Percentiles rank a stretch among this genome's conserved stretches.
Conservation (phyloP, 2,888 invertebrate species). For the Phlogophora meticulosa region DNA sequence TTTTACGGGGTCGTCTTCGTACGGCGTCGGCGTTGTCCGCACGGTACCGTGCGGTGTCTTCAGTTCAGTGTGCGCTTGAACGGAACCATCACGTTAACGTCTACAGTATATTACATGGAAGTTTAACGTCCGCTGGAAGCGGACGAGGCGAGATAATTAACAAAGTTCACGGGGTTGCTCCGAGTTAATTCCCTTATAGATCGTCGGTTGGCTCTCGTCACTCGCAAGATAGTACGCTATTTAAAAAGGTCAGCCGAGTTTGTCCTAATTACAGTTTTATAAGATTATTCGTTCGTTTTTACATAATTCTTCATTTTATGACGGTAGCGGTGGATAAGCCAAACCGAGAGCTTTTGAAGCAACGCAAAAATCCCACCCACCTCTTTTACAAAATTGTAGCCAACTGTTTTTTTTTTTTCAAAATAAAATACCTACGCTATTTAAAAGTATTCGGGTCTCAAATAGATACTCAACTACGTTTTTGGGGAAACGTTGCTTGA, state of each 20-base stretch:
- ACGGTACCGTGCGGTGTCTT: conserved; percentile 31
- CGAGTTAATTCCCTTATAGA: conserved; percentile 73
- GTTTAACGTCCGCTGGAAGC: conserved; percentile 62
- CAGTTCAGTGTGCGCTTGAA: conserved; percentile 34
- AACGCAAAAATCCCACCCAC: too few species aligned
- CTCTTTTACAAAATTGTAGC: too few species aligned
- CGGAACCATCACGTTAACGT: conserved; percentile 65
- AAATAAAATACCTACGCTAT: too few species aligned
- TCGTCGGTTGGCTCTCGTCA: conserved; percentile 64
- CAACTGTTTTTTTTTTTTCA: too few species aligned
- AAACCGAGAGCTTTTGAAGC: background rate
- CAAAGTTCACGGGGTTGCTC: conserved; percentile 74
- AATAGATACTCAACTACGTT: background rate
- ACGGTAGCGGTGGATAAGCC: background rate
- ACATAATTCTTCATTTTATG: background rate
- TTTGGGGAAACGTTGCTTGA: background rate
- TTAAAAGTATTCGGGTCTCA: background rate
- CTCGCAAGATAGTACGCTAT: conserved; percentile 20
- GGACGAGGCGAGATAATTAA: conserved; percentile 77
- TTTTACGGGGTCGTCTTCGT: conserved; percentile 26
- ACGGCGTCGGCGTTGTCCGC: background rate
- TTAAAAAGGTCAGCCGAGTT: conserved; percentile 48
- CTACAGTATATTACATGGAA: conserved; percentile 62
- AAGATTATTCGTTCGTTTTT: background rate
- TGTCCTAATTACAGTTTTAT: conserved; percentile 13